Evolutionary conservation across 2,888 invertebrate genomes (phyloP), one percentile per base, ranked within the genome.

Genomic region (Rugalucina vietnamica): DNA sequence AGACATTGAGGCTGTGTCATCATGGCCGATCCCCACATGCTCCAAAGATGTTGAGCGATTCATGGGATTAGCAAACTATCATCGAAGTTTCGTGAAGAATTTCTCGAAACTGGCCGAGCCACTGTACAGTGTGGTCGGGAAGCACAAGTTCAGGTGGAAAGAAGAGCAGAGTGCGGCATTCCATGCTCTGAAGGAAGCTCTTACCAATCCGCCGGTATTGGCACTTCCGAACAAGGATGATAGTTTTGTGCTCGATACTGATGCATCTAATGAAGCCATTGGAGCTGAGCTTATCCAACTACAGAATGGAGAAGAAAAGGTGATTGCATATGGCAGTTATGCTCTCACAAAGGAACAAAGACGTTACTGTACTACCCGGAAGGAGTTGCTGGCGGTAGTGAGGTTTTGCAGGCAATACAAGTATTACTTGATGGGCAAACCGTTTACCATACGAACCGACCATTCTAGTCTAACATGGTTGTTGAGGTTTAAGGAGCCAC

Each of bases 51-150:
- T 86, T 21, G 79, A 84, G 36, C 71, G 77, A 0, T 84, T 84
- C 27, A 37, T 84, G n/a, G 87, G 87, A 12, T 79, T 83, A 14
- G 79, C 75, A 1, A 87, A 85, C 32, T 87, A 87, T 60, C 83
- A 85, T 72, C 27, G 81, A 1, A 36, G 27, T 0, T 86, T 86
- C 72, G 76, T 88, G 0, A 54, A 54, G 32, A 76, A 81, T 36
- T 88, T 85, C 81, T 81, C 87, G 0, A n/a, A 79, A 0, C 50
- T 87, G 10, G 76, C 87, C 0, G 32, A n/a, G 34, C 86, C 84
- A 2, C 75, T 90, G 10, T 78, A 86, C 18, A 69, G 39, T 12
- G 24, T 82, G 21, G 71, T 75, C 0, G 82, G 81, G 10, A 86
- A 82, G 34, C 60, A 79, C 5, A 21, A 57, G 29, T 87, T 83